A percentile compares a stretch with the other conserved stretches of the same genome.
phyloP scores from a whole-genome alignment of 2,888 invertebrate genomes.

The Macrosiphum euphorbiae region DNA sequence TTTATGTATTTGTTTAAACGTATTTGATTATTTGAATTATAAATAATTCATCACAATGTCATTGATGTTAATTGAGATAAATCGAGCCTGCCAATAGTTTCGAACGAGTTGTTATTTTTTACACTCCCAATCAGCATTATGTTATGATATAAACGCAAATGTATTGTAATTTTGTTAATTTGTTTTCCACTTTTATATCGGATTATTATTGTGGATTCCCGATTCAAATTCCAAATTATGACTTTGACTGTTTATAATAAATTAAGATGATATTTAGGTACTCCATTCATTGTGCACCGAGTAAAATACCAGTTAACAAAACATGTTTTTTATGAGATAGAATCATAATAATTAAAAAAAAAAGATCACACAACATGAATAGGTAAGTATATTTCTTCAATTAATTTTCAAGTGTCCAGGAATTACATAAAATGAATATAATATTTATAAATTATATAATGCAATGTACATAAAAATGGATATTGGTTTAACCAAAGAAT shows the following conservation, averaged over 20 bases:
- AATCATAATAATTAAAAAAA: background rate
- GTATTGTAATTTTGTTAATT: background rate
- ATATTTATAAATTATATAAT: too few species aligned
- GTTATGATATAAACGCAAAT: background rate
- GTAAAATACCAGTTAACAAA: background rate
- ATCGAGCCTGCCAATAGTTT: background rate
- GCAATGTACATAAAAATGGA: too few species aligned
- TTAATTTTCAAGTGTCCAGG: background rate
- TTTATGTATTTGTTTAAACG: constrained; percentile 2
- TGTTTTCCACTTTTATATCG: constrained; percentile 3
- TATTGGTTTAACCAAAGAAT: too few species aligned
- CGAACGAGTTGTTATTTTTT: background rate
- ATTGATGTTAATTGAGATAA: constrained; percentile 2
- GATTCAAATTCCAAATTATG: background rate
- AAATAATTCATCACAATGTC: background rate
- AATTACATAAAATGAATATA: background rate
- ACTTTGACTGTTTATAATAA: background rate
- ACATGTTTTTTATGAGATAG: background rate
- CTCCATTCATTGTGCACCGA: background rate
- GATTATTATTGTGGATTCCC: background rate
- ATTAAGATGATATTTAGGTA: background rate
- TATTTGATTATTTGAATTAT: background rate
- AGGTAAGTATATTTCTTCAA: background rate
- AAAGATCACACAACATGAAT: background rate
- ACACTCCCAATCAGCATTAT: background rate